Conservation (phyloP, 2,797 vertebrate genomes). For the Rhabdophis nuchalis region DNA sequence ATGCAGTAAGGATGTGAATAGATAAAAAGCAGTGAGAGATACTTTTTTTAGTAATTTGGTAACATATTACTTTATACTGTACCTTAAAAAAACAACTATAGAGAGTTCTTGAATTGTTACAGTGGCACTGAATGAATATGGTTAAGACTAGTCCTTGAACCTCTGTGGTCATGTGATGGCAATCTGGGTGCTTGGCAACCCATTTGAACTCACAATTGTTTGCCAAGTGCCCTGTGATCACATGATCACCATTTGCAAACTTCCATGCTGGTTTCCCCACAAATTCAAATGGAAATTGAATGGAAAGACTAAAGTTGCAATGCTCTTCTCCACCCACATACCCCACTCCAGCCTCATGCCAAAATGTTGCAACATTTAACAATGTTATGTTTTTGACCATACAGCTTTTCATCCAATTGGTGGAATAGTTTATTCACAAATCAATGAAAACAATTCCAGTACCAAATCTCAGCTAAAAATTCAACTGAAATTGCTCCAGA, state of each 20-base stretch:
- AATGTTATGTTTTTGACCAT: neutral
- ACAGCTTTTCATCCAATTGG: neutral
- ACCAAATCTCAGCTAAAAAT: neutral
- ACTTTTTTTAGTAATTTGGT: neutral
- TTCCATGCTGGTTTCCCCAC: neutral
- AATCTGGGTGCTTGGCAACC: neutral
- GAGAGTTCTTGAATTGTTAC: neutral
- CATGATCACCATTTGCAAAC: neutral
- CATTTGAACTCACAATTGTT: neutral
- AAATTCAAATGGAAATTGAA: neutral
- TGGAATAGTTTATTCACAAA: neutral
- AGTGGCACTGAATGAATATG: neutral
- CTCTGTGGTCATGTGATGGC: neutral
- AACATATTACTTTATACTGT: neutral
- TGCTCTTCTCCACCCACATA: neutral
- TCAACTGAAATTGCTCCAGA: neutral
- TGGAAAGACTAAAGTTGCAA: neutral
- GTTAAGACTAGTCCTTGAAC: neutral
- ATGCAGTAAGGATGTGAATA: neutral
- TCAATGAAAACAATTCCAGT: neutral
- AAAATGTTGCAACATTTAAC: neutral
- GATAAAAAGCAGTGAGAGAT: neutral
- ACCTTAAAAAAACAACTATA: neutral
- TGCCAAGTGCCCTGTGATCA: neutral
- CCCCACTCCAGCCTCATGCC: neutral